A percentile compares a stretch with the other conserved stretches of the same genome.
phyloP scores from a whole-genome alignment of 2,797 vertebrate species.

The Argyrosomus regius region DNA sequence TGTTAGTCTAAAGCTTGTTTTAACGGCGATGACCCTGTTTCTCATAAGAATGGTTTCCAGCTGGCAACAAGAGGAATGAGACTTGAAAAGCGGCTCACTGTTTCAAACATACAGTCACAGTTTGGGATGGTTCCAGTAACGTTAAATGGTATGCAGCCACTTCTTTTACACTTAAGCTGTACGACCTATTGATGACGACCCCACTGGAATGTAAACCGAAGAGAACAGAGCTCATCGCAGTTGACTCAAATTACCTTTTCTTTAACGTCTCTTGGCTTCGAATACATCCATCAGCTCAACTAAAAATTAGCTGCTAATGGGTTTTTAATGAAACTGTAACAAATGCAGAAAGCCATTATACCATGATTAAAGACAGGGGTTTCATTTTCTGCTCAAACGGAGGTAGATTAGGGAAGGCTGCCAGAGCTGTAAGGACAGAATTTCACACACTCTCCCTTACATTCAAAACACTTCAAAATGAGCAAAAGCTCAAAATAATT shows the following conservation, averaged over 20 bases:
- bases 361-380: slow-evolving; percentile 78
- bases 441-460: slow-evolving; percentile 36
- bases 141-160: slow-evolving; percentile 70
- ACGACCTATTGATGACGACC: slow-evolving; percentile 59
- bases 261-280: slow-evolving; percentile 64
- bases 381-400: slow-evolving; percentile 63
- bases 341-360: slow-evolving; percentile 81
- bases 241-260: slow-evolving; percentile 71
- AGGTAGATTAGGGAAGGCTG: slow-evolving; percentile 34
- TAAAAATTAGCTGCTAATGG: slow-evolving; percentile 80
- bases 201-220: slow-evolving; percentile 63
- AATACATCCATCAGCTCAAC: slow-evolving; percentile 74
- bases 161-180: slow-evolving; percentile 65
- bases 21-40: slow-evolving; percentile 57
- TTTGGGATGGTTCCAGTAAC: slow-evolving; percentile 69
- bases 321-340: slow-evolving; percentile 84
- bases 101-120: slow-evolving; percentile 66
- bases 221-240: slow-evolving; percentile 62
- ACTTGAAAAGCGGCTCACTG: slow-evolving; percentile 49
- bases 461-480: slow-evolving; percentile 1
- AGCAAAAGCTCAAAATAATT: slow-evolving; percentile 12
- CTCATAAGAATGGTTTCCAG: slow-evolving; percentile 67
- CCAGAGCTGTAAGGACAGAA: slow-evolving; percentile 21
- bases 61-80: slow-evolving; percentile 51
- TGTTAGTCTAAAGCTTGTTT: slow-evolving; percentile 46